Evolutionary conservation across 2,113 vertebrate species (phyloP).

Genomic region (Scatophagus argus): DNA sequence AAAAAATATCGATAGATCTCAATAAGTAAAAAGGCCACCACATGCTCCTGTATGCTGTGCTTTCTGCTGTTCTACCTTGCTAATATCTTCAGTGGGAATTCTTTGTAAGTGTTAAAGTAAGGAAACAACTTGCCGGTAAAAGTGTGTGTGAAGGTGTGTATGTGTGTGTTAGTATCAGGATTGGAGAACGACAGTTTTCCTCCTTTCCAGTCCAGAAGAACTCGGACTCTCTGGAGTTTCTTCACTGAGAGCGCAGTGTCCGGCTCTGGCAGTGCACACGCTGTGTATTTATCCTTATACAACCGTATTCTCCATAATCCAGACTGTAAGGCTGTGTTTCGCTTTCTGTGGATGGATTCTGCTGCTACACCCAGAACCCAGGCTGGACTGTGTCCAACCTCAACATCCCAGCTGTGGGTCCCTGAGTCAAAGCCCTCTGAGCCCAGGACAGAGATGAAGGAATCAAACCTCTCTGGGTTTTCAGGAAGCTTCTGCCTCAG

Average conservation of each 20-base stretch:
- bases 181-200: neutral
- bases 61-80: too few relatives aligned
- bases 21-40: too few relatives aligned
- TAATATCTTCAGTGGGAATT: constrained; percentile 16
- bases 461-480: constrained; percentile 25
- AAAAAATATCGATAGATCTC: too few relatives aligned
- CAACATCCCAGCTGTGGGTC: constrained; percentile 39
- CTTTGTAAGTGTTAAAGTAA: constrained; percentile 10
- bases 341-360: neutral
- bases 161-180: neutral
- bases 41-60: too few relatives aligned
- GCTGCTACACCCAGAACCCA: constrained; percentile 15
- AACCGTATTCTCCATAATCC: constrained; percentile 15
- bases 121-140: constrained; percentile 22
- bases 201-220: constrained; percentile 1
- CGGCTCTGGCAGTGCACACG: too few relatives aligned
- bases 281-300: constrained; percentile 4
- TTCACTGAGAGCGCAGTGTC: neutral
- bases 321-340: neutral
- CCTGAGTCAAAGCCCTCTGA: constrained; percentile 46
- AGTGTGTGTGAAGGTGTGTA: constrained; percentile 18
- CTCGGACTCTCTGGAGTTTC: constrained; percentile 18
- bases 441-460: neutral
- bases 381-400: constrained; percentile 16
- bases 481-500: neutral